Base-by-base conservation (phyloP, 2,888 invertebrate genomes). In the Euplexia lucipara region DNA sequence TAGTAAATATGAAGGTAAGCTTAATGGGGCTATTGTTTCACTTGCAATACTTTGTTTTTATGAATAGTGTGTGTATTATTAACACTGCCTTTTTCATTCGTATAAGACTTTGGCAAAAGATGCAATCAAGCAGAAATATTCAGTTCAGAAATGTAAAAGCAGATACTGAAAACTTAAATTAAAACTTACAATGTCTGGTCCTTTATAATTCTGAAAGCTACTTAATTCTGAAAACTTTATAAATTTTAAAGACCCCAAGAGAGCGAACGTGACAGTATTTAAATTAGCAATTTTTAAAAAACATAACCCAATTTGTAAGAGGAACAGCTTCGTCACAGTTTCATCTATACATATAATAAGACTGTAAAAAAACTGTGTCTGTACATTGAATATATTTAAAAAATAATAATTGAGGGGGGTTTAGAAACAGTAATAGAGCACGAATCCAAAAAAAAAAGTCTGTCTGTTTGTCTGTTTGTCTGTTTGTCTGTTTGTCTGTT, bases 21-120 rank as follows among this genome's bases (percentile, higher is more conserved):
- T 51, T 71, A 70, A 72, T 67, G 51, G 63, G 56, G 48, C 35
- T 62, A 75, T 70, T 72, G 62, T 78, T 61, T 44, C 34, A 32
- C 32, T 57, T 63, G 45, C 16, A 70, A 48, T 37, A 67, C 9
- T 41, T 26, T 52, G 44, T 49, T 70, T 58, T 18, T 51, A 34
- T 59, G 30, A 56, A 16, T 44, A 64, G 35, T 51, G 20, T 34
- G 16, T 54, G 18, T n/a, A n/a, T 32, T 39, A 30, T 26, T 53
- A 18, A 18, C 18, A n/a, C n/a, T n/a, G n/a, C n/a, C n/a, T n/a
- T n/a, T n/a, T n/a, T n/a, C n/a, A n/a, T n/a, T n/a, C n/a, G n/a
- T n/a, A n/a, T n/a, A n/a, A n/a, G n/a, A n/a, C n/a, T n/a, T n/a
- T n/a, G n/a, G 7, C 16, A 32, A 32, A 16, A 0, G 10, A 1